Evolutionary conservation across 2,797 vertebrate genomes (phyloP), one percentile per base, ranked within the genome.

Genomic region (Octomys mimax): DNA sequence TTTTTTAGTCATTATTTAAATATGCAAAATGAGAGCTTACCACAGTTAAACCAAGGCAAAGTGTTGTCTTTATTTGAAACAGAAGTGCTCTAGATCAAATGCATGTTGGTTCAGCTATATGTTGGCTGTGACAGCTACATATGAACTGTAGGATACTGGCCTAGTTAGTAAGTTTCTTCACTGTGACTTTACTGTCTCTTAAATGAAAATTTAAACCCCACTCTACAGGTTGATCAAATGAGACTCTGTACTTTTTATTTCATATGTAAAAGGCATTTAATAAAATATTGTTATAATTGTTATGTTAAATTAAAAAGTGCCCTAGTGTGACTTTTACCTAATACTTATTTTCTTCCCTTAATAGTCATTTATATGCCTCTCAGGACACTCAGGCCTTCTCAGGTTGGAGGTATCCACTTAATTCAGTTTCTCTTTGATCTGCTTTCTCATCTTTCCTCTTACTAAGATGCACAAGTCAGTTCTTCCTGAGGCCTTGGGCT

Each of bases 1-100:
- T 81, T 94, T 87, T 92, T 86, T 73, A 73, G n/a, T 22, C 68
- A 86, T 59, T 89, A 14, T 36, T 64, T 77, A 26, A 79, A 89
- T 78, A 54, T 26, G 16, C 24, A 10, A 14, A 82, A 77, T 54
- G n/a, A 42, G 16, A 82, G 19, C 75, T 79, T 2, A 61, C 9
- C 19, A 73, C 28, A 16, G 31, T 95, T 21, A 87, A 73, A 49
- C 19, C 87, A 86, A 7, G 57, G 24, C 6, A 59, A 70, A 92
- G 31, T 10, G 26, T 24, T 66, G 36, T 1, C 0, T 71, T 0
- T 64, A 39, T 90, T 86, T 59, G 26, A 88, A 93, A 85, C 14
- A 68, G 22, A 81, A 77, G 22, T 14, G 4, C 28, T 61, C 86
- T 66, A 31, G 19, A 42, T 68, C 31, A 68, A 70, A 49, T 87